phyloP scores from a whole-genome alignment of 35 echinoderm and acorn worm genomes.

The Eucidaris tribuloides region DNA sequence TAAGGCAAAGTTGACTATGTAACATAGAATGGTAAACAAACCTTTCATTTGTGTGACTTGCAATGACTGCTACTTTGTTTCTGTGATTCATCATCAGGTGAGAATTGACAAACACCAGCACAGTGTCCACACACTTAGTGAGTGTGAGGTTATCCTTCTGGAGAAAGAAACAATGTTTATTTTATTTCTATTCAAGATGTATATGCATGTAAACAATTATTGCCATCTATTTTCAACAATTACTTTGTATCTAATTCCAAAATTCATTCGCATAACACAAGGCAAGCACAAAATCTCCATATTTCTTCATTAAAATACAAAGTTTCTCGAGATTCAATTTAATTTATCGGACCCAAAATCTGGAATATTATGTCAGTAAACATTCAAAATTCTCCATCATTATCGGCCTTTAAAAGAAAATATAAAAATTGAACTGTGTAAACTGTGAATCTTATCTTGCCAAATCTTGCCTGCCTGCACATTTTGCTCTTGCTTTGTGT shows the following conservation, averaged over 20 bases:
- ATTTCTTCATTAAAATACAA: neutral
- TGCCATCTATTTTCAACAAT: neutral
- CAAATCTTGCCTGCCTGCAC: too few species aligned
- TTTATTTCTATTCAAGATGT: neutral
- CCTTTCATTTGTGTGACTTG: conserved; percentile 97
- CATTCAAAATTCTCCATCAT: too few species aligned
- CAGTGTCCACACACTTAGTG: conserved; percentile 76
- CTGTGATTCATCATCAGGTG: conserved; percentile 73
- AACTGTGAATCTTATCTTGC: too few species aligned
- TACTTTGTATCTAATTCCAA: neutral
- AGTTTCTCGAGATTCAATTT: neutral
- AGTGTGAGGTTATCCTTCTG: conserved; percentile 26
- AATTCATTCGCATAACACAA: too few species aligned
- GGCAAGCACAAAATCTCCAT: too few species aligned
- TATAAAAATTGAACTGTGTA: too few species aligned
- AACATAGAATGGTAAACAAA: too few species aligned
- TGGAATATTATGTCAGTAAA: too few species aligned
- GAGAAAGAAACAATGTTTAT: neutral
- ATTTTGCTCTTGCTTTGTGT: too few species aligned
- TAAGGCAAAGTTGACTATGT: too few species aligned
- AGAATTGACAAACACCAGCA: conserved; percentile 86
- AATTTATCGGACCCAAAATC: too few species aligned
- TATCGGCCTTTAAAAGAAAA: too few species aligned
- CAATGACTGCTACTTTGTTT: conserved; percentile 89
- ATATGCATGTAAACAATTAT: neutral